Evolutionary conservation across 2,113 vertebrate species (phyloP).

Genomic region (Callithrix jacchus): DNA sequence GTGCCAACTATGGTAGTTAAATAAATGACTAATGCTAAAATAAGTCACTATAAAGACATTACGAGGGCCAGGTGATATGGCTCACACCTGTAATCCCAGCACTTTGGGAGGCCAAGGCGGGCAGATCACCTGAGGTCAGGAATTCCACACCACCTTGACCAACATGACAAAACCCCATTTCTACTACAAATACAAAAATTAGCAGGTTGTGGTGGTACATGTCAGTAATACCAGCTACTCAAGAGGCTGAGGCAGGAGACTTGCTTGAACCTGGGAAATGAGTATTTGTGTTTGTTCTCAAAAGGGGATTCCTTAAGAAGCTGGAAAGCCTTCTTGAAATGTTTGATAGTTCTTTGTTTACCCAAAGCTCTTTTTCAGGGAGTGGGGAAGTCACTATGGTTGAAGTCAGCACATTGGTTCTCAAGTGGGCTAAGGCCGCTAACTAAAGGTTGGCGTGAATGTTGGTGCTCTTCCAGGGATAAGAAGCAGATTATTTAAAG

Average conservation of each 20-base stretch:
- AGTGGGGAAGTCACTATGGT: not conserved
- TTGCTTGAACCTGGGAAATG: not conserved
- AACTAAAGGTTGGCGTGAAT: not conserved
- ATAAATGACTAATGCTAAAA: slow-evolving; percentile 20
- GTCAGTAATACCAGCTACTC: too few species aligned
- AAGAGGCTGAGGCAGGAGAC: too few species aligned
- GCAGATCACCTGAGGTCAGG: too few species aligned
- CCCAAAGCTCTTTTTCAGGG: not conserved
- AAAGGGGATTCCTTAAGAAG: not conserved
- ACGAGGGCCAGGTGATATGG: too few species aligned
- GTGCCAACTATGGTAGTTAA: not conserved
- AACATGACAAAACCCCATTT: too few species aligned
- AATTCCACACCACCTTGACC: too few species aligned
- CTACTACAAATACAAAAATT: too few species aligned
- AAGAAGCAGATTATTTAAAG: not conserved
- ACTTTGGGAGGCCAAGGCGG: too few species aligned
- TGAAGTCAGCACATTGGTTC: not conserved
- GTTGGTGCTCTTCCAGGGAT: not conserved
- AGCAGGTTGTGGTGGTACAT: too few species aligned
- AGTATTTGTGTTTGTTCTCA: slow-evolving; percentile 1
- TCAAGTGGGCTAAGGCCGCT: not conserved
- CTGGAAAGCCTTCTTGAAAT: not conserved
- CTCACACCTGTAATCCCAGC: too few species aligned
- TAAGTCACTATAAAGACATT: not conserved
- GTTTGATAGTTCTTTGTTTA: slow-evolving; percentile 32